Percentiles rank a stretch among this genome's conserved stretches.
phyloP scores from a whole-genome alignment of 2,113 vertebrate species.

The Calyptomena viridis region DNA sequence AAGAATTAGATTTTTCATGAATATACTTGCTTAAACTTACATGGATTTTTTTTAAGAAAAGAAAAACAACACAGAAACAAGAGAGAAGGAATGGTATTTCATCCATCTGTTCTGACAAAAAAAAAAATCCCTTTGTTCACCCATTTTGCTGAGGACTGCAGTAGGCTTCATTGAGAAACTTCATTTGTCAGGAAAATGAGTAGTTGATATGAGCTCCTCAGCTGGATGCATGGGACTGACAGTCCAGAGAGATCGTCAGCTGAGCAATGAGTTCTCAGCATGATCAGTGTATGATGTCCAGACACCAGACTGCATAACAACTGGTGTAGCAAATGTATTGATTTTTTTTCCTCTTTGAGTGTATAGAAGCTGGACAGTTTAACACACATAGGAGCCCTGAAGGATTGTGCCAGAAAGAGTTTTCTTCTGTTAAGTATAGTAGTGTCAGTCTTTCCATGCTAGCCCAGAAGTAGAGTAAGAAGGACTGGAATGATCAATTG shows the following conservation, averaged over 20 bases:
- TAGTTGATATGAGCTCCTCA: slow-evolving; percentile 25
- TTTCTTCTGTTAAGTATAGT: background rate
- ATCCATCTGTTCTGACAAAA: background rate
- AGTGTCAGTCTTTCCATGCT: background rate
- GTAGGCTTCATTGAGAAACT: slow-evolving; percentile 6
- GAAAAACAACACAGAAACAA: background rate
- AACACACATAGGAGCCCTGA: background rate
- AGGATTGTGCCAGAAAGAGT: background rate
- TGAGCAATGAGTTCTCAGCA: slow-evolving; percentile 16
- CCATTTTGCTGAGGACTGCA: slow-evolving; percentile 50
- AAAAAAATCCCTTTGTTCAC: background rate
- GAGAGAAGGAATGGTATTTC: background rate
- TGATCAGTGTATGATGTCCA: slow-evolving; percentile 10
- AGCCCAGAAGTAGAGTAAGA: background rate
- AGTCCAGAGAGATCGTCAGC: slow-evolving; percentile 18
- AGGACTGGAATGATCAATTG: background rate
- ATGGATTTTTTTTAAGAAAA: background rate
- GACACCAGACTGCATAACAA: slow-evolving; percentile 47
- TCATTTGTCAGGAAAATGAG: slow-evolving; percentile 49
- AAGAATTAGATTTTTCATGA: background rate
- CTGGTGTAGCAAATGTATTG: slow-evolving; percentile 11
- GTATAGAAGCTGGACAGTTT: background rate
- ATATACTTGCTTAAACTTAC: background rate
- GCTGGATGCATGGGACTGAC: slow-evolving; percentile 2
- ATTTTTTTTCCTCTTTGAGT: background rate